These are phyloP conservation scores for Gobius niger DNA, from an alignment of 2,113 vertebrate genomes.

Conservation along the genomic window DNA sequence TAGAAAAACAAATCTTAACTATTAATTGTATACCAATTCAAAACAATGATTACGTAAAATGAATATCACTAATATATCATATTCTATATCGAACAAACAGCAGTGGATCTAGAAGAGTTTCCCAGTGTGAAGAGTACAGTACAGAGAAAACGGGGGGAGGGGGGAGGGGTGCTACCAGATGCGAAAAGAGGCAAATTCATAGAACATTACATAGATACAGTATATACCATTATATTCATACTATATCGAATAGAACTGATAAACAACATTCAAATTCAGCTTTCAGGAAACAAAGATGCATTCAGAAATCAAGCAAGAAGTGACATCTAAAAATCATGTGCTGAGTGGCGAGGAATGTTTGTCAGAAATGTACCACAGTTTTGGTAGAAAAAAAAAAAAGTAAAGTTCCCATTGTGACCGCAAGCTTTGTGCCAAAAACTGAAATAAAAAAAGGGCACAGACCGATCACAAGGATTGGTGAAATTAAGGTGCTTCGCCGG, in stretches of 20 bases:
- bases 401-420: slow-evolving; percentile 48
- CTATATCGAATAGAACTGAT: slow-evolving; percentile 63
- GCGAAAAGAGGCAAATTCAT: slow-evolving; percentile 60
- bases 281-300: slow-evolving; percentile 55
- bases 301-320: slow-evolving; percentile 51
- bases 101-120: slow-evolving; percentile 66
- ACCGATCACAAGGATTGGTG: slow-evolving; percentile 24
- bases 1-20: slow-evolving; percentile 46
- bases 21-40: slow-evolving; percentile 47
- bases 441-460: slow-evolving; percentile 33
- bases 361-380: slow-evolving; percentile 28
- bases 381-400: slow-evolving; percentile 32
- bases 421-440: slow-evolving; percentile 30
- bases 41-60: slow-evolving; percentile 58
- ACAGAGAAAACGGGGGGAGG: too few species aligned
- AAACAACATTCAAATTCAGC: slow-evolving; percentile 64
- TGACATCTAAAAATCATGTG: slow-evolving; percentile 45
- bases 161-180: slow-evolving; percentile 62
- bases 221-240: slow-evolving; percentile 24
- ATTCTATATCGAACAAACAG: slow-evolving; percentile 63
- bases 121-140: slow-evolving; percentile 72
- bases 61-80: slow-evolving; percentile 43
- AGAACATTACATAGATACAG: slow-evolving; percentile 45
- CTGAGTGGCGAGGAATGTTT: slow-evolving; percentile 57
- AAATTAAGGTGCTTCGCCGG: slow-evolving; percentile 63